Evolutionary conservation across 2,888 invertebrate genomes (phyloP), one percentile per base, ranked within the genome.

Genomic region (Parasteatoda lunata): DNA sequence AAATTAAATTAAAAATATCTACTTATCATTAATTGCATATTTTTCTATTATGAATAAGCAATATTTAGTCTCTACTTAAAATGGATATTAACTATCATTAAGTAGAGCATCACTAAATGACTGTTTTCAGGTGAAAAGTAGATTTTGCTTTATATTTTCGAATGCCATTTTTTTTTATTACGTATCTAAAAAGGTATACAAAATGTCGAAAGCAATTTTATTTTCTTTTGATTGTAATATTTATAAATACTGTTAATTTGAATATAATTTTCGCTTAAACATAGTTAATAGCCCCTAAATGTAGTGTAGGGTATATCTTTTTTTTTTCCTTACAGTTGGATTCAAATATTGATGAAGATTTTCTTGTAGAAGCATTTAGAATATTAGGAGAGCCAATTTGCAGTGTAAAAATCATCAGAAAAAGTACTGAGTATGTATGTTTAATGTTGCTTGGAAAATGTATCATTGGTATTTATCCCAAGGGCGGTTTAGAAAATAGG

Each of bases 341-440:
- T 89, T 91, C 91, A 6, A 92, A 97, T 91, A 97, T 97, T 97
- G 92, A 97, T 3, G 98, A 98, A 92, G 96, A 96, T 91, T 98
- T 97, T 91, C 96, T 98, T 83, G 95, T 96, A 93, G 95, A 95
- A 84, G 96, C 97, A 0, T 98, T 98, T 92, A 95, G 96, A 88
- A 95, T 97, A 91, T 96, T 97, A 95, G 97, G 97, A 3, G 97
- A 97, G 92, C 95, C 96, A 78, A 91, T 91, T n/a, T 83, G 90
- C 51, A 89, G 90, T 96, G 97, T 97, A 0, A 97, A 97, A 93
- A 95, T 98, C 48, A 97, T 98, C 95, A 94, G 97, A 92, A 96
- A 97, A 89, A 89, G 96, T 90, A 96, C 97, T 0, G 97, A 97
- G 69, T 97, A 97, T 86, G 45, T 90, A 91, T 59, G 54, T 68